These are phyloP conservation scores for Adelognathus sp. DNA, from an alignment of 2,888 invertebrate genomes.

Conservation along the genomic window DNA sequence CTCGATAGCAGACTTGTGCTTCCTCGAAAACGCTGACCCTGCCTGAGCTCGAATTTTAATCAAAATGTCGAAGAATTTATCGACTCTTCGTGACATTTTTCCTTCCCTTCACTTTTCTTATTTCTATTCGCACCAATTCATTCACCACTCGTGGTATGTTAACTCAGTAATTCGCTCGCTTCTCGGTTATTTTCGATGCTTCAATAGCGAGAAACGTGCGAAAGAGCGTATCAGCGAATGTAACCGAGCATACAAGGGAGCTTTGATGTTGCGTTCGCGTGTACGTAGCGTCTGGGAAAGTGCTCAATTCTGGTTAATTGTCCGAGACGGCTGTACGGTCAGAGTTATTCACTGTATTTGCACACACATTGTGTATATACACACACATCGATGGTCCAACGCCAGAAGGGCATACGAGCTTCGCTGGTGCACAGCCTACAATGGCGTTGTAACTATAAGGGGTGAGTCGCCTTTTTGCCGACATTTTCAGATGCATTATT, in stretches of 20 bases:
- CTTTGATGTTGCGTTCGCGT: slow-evolving; percentile 6
- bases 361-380: neutral
- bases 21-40: neutral
- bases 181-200: no score
- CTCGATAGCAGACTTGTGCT: slow-evolving; percentile 2
- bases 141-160: neutral
- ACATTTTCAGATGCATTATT: no score
- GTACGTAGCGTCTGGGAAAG: slow-evolving; percentile 21
- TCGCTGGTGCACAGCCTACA: no score
- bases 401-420: no score
- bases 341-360: neutral
- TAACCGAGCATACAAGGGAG: neutral
- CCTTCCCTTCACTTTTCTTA: neutral
- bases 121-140: neutral
- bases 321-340: neutral
- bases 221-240: neutral
- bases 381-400: no score
- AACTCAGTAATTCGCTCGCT: neutral
- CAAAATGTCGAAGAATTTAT: neutral
- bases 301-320: slow-evolving; percentile 27
- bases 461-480: no score
- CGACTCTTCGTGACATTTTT: neutral
- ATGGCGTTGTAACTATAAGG: no score
- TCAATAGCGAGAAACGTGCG: neutral
- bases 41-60: neutral